Conservation (phyloP, 2,888 invertebrate species). For the Phyto melanocephala region DNA sequence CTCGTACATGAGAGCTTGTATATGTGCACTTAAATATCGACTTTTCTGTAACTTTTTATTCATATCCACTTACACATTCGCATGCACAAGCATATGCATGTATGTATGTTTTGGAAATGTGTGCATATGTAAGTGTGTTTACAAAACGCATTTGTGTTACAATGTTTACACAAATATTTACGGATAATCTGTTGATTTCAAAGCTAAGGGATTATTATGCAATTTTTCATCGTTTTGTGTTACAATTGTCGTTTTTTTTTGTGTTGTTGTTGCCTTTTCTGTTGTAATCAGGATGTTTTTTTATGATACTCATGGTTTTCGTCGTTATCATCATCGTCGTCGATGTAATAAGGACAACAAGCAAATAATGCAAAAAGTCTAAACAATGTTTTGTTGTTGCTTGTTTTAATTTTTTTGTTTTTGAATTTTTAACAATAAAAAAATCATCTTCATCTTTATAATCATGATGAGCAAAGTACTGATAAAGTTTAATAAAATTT, state of each 20-base stretch:
- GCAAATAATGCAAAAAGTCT: slow-evolving; percentile 21
- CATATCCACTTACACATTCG: background rate
- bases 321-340: slow-evolving; percentile 43
- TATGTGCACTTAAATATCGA: background rate
- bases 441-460: background rate
- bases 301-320: slow-evolving; percentile 50
- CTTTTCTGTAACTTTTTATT: slow-evolving; percentile 22
- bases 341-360: slow-evolving; percentile 58
- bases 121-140: slow-evolving; percentile 29
- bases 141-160: slow-evolving; percentile 73
- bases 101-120: background rate
- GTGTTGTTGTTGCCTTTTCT: slow-evolving; percentile 16
- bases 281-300: background rate
- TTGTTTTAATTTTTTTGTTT: slow-evolving; percentile 15
- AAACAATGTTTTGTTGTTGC: slow-evolving; percentile 35
- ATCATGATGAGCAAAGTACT: background rate
- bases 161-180: slow-evolving; percentile 78
- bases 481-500: slow-evolving; percentile 16
- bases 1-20: too few species aligned
- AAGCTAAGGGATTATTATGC: slow-evolving; percentile 77
- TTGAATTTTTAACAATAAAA: background rate
- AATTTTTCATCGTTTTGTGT: slow-evolving; percentile 75
- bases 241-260: slow-evolving; percentile 58
- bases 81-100: background rate
- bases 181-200: slow-evolving; percentile 77